Evolutionary conservation across 2,797 vertebrate species (phyloP).

Genomic region (Premnoplex brunnescens): DNA sequence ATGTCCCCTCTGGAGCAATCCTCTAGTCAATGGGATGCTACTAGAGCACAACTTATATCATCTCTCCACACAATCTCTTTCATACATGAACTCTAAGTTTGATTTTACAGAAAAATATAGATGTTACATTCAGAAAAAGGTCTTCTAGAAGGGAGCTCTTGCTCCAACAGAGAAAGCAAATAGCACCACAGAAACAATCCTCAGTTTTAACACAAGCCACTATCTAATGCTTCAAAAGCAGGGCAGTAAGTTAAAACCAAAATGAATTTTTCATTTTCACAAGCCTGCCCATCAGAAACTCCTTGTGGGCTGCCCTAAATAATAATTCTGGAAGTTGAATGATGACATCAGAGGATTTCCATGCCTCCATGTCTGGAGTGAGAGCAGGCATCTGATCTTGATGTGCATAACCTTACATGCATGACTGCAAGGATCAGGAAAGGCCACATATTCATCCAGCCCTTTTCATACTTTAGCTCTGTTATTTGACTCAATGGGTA

Average conservation of each 20-base stretch:
- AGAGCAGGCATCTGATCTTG: neutral
- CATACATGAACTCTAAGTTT: neutral
- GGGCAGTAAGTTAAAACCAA: neutral
- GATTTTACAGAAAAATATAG: neutral
- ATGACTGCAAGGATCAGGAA: neutral
- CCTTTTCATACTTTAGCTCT: neutral
- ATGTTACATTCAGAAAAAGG: neutral
- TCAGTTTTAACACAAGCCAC: rapidly evolving
- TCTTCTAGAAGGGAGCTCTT: neutral
- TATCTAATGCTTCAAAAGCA: neutral
- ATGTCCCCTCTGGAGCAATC: neutral
- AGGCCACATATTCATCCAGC: neutral
- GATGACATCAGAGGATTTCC: neutral
- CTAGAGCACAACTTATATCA: neutral
- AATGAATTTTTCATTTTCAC: neutral
- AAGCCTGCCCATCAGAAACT: neutral
- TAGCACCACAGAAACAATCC: neutral
- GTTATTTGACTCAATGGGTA: neutral
- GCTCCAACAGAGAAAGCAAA: neutral
- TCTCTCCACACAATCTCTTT: neutral
- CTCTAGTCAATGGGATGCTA: neutral
- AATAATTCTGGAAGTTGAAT: neutral
- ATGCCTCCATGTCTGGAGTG: rapidly evolving
- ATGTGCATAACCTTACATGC: neutral
- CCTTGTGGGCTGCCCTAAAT: neutral